phyloP scores from a whole-genome alignment of 2,113 vertebrate species.

The Saccopteryx bilineata region DNA sequence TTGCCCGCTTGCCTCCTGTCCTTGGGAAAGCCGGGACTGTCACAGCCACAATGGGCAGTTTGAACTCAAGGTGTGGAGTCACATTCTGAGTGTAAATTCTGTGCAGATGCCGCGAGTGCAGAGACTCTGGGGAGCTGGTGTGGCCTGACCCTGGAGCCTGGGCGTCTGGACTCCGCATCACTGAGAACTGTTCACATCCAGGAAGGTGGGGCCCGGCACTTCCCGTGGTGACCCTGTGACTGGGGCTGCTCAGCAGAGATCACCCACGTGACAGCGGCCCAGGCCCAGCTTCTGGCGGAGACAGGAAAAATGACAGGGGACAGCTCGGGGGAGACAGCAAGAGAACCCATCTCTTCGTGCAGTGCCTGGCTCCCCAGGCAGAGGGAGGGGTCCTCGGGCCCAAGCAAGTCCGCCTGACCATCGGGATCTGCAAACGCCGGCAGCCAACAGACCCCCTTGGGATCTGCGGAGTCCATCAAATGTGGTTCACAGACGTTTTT shows the following conservation, averaged over 20 bases:
- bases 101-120: accelerated
- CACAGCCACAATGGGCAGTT: accelerated
- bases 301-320: too few relatives aligned
- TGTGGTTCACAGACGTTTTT: background rate
- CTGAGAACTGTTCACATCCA: background rate
- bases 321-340: too few relatives aligned
- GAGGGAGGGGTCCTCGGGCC: accelerated
- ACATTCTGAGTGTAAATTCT: accelerated
- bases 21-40: background rate
- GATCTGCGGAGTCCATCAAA: background rate
- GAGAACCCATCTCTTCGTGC: accelerated
- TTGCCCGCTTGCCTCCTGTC: accelerated
- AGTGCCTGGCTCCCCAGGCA: accelerated
- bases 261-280: too few relatives aligned
- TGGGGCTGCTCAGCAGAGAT: background rate
- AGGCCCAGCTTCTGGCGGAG: background rate
- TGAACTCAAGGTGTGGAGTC: accelerated
- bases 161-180: background rate
- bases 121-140: background rate
- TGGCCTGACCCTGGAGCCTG: too few relatives aligned
- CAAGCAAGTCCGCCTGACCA: accelerated
- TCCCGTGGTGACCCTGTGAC: background rate
- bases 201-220: background rate
- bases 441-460: background rate
- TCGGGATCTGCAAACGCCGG: accelerated